Base-by-base conservation (phyloP, 2,797 vertebrate genomes). In the Cynopterus sphinx region DNA sequence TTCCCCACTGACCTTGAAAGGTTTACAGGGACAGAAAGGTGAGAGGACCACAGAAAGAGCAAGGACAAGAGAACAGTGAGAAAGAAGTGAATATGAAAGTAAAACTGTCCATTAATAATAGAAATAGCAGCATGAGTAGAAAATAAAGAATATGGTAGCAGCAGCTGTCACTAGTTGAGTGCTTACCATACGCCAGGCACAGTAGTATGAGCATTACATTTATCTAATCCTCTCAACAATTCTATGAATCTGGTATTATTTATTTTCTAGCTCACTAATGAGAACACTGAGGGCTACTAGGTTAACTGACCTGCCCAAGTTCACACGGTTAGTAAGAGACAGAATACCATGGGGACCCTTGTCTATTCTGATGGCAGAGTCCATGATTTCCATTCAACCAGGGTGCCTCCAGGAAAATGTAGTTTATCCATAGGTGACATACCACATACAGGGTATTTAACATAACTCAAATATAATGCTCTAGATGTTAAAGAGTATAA, bases 161-260 rank as follows among this genome's bases (percentile, higher is more conserved):
- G 84, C 9, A 26, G 15, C 36, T 33, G 36, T 78, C 65, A 21
- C 39, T 3, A 2, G 22, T 0, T 10, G 31, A 26, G 46, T 12
- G 49, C 10, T 9, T 19, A n/a, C 11, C 26, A 6, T 0, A 0
- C 0, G 13, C 24, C 88, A 49, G 59, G 19, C 73, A 41, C 0
- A 28, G 24, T 12, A 4, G 9, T 31, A 16, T 7, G 24, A 79
- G 65, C 4, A 11, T 13, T 10, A 11, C 2, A 3, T 19, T 49
- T 9, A 6, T 36, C n/a, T n/a, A 31, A 10, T 33, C 71, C 68
- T 53, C 61, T 31, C 22, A 41, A 36, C 1, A 36, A 22, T 31
- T 53, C 79, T n/a, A 5, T 12, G 17, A 74, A 55, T n/a, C n/a
- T 36, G 51, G n/a, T 11, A 21, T 8, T 6, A 49, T 41, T 26